phyloP scores from a whole-genome alignment of 2,888 invertebrate species.

The Colletes collaris region DNA sequence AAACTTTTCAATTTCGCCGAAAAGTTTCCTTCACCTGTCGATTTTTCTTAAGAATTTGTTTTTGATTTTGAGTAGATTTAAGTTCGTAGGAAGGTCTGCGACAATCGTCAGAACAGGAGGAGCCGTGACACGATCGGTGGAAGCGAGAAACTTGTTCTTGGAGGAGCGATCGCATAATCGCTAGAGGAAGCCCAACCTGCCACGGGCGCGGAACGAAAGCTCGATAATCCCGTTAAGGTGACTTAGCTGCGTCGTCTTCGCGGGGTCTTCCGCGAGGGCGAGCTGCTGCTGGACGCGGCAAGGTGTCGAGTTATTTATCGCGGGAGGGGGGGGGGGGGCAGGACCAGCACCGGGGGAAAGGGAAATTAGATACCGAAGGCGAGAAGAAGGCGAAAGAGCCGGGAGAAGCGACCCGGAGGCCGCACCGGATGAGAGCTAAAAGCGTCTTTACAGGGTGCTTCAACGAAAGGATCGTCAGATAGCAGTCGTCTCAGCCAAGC shows the following conservation, averaged over 20 bases:
- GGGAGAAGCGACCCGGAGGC: slow-evolving; percentile 3
- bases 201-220: slow-evolving; percentile 28
- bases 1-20: no score
- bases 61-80: no score
- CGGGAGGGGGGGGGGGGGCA: background rate
- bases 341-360: background rate
- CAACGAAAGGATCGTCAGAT: no score
- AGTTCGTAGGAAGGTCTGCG: background rate
- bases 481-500: no score
- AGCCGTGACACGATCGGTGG: background rate
- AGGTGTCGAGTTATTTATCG: slow-evolving; percentile 50
- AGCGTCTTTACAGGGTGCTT: slow-evolving; percentile 30
- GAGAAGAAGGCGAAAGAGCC: slow-evolving; percentile 1
- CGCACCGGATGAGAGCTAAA: slow-evolving; percentile 56
- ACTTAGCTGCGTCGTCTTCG: slow-evolving; percentile 56
- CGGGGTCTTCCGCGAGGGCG: slow-evolving; percentile 49
- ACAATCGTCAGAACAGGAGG: background rate
- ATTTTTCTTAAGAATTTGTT: background rate
- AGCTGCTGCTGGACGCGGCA: background rate
- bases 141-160: background rate
- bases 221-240: slow-evolving; percentile 57
- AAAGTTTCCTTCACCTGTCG: no score
- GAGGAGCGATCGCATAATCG: slow-evolving; percentile 42
- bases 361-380: slow-evolving; percentile 14
- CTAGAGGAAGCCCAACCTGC: slow-evolving; percentile 45